phyloP scores from a whole-genome alignment of 1,140 invertebrate species.

The Grapholita molesta region DNA sequence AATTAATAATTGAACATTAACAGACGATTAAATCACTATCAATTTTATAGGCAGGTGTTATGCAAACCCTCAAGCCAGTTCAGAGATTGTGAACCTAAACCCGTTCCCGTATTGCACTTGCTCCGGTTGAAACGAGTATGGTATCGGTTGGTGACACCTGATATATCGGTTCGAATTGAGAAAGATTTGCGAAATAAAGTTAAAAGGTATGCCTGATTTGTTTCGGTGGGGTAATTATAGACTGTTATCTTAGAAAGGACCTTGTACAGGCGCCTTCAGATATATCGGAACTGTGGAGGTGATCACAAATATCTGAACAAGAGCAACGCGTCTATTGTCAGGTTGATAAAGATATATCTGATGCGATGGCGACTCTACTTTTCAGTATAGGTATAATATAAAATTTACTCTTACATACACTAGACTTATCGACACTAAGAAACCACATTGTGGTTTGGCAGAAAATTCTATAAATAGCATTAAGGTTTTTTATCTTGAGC shows the following conservation, averaged over 20 bases:
- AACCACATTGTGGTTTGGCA: too few species aligned
- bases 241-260: background rate
- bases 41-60: slow-evolving; percentile 16
- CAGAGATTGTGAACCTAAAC: slow-evolving; percentile 10
- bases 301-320: too few species aligned
- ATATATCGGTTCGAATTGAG: slow-evolving; percentile 17
- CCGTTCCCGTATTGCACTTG: slow-evolving; percentile 26
- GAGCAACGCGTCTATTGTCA: background rate
- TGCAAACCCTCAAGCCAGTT: background rate
- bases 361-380: too few species aligned
- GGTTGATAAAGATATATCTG: too few species aligned
- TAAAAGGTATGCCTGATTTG: slow-evolving; percentile 10
- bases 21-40: background rate
- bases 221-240: background rate
- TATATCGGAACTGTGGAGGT: too few species aligned
- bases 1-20: background rate
- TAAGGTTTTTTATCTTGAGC: too few species aligned
- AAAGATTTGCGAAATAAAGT: slow-evolving; percentile 29
- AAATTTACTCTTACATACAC: too few species aligned
- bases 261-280: too few species aligned
- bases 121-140: slow-evolving; percentile 21
- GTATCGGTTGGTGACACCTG: slow-evolving; percentile 25
- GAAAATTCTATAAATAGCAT: too few species aligned
- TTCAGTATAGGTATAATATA: too few species aligned
- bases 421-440: too few species aligned